phyloP scores from a whole-genome alignment of 2,113 vertebrate genomes.

The Heteronetta atricapilla region DNA sequence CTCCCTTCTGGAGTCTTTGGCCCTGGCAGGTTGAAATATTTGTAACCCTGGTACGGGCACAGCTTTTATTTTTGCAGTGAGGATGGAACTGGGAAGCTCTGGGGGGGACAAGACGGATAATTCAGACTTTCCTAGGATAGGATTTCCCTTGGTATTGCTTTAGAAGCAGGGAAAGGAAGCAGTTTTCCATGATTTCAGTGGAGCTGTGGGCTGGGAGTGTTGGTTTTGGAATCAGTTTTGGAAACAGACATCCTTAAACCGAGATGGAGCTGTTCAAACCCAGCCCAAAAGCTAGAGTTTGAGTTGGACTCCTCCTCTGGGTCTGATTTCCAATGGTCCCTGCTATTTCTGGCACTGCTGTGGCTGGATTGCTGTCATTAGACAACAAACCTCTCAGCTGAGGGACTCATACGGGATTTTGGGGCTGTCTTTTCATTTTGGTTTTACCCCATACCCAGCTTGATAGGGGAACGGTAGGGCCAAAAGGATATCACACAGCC shows the following conservation, averaged over 20 bases:
- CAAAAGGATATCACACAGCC: neutral
- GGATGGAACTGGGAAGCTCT: neutral
- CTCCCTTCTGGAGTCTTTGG: conserved; percentile 64
- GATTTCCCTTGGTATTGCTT: neutral
- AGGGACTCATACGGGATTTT: neutral
- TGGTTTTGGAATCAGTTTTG: neutral
- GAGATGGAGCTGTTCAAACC: neutral
- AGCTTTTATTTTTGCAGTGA: conserved; percentile 4
- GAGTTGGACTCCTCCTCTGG: neutral
- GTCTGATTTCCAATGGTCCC: neutral
- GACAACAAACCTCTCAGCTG: neutral
- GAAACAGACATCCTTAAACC: neutral
- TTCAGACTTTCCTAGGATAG: neutral
- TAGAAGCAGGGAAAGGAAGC: neutral
- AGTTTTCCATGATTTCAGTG: neutral
- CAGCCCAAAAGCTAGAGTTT: neutral
- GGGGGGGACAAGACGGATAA: neutral
- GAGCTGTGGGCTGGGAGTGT: neutral
- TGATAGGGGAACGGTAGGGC: neutral
- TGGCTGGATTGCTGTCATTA: neutral
- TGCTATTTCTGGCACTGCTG: neutral
- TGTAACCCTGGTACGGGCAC: conserved; percentile 31
- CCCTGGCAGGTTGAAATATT: conserved; percentile 64
- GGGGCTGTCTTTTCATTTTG: neutral
- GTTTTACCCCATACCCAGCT: neutral